Evolutionary conservation across 2,113 vertebrate species (phyloP).

Genomic region (Syngnathus floridae): DNA sequence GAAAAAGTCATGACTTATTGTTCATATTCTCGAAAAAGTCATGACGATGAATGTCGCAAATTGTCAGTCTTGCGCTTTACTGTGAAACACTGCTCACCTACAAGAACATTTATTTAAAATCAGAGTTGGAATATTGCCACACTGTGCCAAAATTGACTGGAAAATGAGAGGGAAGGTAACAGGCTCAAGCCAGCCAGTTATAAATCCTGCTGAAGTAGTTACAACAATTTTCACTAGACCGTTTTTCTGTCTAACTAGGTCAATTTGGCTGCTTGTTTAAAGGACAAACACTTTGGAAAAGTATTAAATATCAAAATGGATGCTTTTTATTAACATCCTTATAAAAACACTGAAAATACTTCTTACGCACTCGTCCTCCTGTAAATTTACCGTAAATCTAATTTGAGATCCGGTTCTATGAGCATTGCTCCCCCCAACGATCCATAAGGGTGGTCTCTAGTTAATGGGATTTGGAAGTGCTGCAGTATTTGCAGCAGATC

Average conservation of each 20-base stretch:
- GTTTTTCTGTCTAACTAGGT: neutral
- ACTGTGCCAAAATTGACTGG: neutral
- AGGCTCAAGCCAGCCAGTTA: neutral
- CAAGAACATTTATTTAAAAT: neutral
- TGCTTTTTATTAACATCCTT: neutral
- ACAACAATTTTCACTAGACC: no score
- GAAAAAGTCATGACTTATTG: slow-evolving; percentile 29
- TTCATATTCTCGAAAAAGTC: slow-evolving; percentile 15
- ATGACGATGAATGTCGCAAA: neutral
- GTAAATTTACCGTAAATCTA: neutral
- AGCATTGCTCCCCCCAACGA: neutral
- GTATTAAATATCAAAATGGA: no score
- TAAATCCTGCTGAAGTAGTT: no score
- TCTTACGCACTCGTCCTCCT: neutral
- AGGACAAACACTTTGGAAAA: no score
- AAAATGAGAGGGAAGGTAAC: neutral
- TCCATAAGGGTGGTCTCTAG: neutral
- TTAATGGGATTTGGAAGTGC: neutral
- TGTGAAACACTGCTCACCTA: neutral
- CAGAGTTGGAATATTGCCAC: neutral
- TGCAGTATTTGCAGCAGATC: slow-evolving; percentile 3
- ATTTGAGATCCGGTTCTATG: neutral
- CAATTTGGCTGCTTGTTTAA: neutral
- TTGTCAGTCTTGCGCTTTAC: neutral
- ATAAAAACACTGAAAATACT: neutral